Evolutionary conservation across 2,888 invertebrate genomes (phyloP).

Genomic region (Oligia fasciuncula): DNA sequence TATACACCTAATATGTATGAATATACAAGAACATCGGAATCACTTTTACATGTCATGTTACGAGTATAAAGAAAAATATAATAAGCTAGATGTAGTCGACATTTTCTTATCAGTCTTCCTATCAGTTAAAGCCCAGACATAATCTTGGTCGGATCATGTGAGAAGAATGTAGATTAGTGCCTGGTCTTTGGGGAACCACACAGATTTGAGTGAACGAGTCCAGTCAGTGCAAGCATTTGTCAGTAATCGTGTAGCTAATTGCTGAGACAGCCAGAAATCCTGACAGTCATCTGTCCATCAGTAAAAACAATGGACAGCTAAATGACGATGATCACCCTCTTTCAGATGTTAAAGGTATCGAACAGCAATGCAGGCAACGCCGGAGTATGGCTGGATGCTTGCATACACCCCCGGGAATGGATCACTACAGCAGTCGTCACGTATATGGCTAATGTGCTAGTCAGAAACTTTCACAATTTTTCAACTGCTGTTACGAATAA

Average conservation of each 20-base stretch:
- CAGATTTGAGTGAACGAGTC: no score
- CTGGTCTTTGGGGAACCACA: no score
- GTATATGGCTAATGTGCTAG: constrained; percentile 93
- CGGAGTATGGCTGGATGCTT: constrained; percentile 94
- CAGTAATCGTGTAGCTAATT: not conserved
- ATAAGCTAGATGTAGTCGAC: no score
- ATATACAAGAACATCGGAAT: no score
- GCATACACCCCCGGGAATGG: constrained; percentile 98
- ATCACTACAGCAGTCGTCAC: constrained; percentile 95
- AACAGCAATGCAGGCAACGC: constrained; percentile 91
- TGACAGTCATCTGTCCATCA: not conserved
- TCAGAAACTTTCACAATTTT: constrained; percentile 92
- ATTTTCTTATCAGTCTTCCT: no score
- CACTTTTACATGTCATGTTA: no score
- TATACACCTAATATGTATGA: no score
- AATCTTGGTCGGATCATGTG: no score
- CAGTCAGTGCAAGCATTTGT: not conserved
- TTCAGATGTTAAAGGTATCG: constrained; percentile 91
- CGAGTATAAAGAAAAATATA: no score
- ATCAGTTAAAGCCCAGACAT: no score
- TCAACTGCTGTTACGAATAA: constrained; percentile 93
- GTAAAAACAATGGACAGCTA: not conserved
- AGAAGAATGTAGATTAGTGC: no score
- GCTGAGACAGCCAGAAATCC: not conserved
- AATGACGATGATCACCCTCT: not conserved